Evolutionary conservation across 2,888 invertebrate species (phyloP).

Genomic region (Parascotia fuliginaria): DNA sequence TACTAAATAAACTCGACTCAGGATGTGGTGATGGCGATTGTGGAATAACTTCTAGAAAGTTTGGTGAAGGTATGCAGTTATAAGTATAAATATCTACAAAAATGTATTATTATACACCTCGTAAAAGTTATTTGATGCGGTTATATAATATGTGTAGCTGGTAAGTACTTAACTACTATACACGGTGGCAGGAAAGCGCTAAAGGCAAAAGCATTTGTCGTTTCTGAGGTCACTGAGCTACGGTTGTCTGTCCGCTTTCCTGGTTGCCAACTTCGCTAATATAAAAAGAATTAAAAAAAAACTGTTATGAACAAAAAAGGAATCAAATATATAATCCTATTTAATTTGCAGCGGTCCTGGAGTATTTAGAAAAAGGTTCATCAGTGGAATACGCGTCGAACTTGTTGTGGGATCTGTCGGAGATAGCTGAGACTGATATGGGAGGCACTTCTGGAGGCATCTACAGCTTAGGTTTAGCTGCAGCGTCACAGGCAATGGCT

Average conservation of each 20-base stretch:
- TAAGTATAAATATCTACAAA: no score
- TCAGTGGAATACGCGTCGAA: conserved; percentile 68
- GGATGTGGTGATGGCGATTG: conserved; percentile 92
- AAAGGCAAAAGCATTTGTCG: no score
- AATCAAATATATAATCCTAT: not conserved
- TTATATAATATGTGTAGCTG: no score
- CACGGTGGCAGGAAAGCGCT: no score
- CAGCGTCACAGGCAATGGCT: conserved; percentile 83
- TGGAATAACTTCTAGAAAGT: conserved; percentile 88
- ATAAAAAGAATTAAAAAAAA: no score
- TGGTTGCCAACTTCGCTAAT: no score
- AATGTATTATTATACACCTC: no score
- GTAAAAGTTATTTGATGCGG: no score
- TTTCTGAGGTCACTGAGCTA: no score
- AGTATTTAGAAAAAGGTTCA: conserved; percentile 56
- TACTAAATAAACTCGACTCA: conserved; percentile 88
- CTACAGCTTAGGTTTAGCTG: conserved; percentile 91
- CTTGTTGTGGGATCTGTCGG: conserved; percentile 81
- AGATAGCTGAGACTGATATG: conserved; percentile 89
- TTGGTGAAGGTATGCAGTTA: conserved; percentile 83
- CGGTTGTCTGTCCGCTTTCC: no score
- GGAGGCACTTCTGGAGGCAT: conserved; percentile 93
- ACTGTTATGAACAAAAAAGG: no score
- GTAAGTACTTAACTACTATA: no score
- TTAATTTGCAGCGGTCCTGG: conserved; percentile 60